A percentile compares a stretch with the other conserved stretches of the same genome.
phyloP scores from a whole-genome alignment of 2,113 vertebrate species.

The Leucopsar rothschildi region DNA sequence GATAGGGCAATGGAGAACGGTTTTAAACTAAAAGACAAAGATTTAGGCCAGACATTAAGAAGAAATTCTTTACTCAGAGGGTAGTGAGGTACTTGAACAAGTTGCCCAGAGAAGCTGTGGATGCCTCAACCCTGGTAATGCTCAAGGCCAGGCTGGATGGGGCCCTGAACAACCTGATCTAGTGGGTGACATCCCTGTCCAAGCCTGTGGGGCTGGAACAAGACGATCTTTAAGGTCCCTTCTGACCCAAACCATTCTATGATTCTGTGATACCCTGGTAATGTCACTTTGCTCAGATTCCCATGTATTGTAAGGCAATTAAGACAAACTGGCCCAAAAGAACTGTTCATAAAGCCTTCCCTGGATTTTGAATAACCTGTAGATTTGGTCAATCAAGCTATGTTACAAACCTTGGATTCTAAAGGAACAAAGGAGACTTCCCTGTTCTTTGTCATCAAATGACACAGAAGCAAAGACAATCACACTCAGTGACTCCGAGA shows the following conservation, averaged over 20 bases:
- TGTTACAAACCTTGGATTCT: background rate
- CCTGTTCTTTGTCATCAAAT: background rate
- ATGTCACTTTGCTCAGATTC: background rate
- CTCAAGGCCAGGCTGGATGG: background rate
- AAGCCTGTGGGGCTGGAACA: fast-evolving
- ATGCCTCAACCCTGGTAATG: background rate
- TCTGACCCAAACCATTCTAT: background rate
- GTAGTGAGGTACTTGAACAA: background rate
- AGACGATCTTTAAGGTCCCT: background rate
- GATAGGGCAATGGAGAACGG: fast-evolving
- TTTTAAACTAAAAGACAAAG: background rate
- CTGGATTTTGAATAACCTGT: background rate
- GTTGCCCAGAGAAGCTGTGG: background rate
- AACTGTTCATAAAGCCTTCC: background rate
- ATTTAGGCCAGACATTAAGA: background rate
- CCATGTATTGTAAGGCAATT: background rate
- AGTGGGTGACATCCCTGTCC: background rate
- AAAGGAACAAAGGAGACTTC: background rate
- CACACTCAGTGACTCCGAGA: too few species aligned
- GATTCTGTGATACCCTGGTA: background rate
- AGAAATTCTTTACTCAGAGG: background rate
- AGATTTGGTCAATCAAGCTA: background rate
- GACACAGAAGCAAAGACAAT: too few species aligned
- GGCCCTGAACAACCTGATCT: background rate
- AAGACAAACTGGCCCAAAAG: background rate